phyloP scores from a whole-genome alignment of 2,888 invertebrate species.

The Lasius fuliginosus region DNA sequence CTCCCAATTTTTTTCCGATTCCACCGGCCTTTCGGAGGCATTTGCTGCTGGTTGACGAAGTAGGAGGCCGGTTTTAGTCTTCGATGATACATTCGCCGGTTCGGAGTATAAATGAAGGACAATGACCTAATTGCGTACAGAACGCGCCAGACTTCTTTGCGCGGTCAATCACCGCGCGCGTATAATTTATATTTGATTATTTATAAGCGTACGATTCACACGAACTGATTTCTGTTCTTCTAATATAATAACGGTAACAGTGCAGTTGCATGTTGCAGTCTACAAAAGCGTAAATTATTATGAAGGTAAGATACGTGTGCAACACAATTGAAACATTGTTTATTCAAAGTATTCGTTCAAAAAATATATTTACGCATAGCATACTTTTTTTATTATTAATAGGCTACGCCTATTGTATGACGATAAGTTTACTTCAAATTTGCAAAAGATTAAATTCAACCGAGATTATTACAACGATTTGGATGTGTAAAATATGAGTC shows the following conservation, averaged over 20 bases:
- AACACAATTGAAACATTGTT: not conserved
- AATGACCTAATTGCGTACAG: conserved; percentile 86
- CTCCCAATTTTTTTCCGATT: conserved; percentile 11
- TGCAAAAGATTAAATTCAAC: too few relatives aligned
- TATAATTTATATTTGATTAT: conserved; percentile 60
- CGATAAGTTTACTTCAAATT: not conserved
- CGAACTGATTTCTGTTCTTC: not conserved
- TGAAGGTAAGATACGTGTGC: conserved; percentile 36
- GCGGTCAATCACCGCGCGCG: conserved; percentile 77
- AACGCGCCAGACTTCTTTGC: conserved; percentile 83
- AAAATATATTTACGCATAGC: not conserved
- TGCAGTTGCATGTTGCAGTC: conserved; percentile 6
- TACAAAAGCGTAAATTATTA: conserved; percentile 22
- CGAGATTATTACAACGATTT: too few relatives aligned
- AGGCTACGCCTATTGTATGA: not conserved
- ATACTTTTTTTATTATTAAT: too few relatives aligned
- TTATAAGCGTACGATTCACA: conserved; percentile 25
- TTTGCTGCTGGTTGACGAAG: conserved; percentile 57
- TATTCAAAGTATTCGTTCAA: not conserved
- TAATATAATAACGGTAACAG: not conserved
- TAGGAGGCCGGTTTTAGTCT: conserved; percentile 70
- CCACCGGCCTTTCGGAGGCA: conserved; percentile 49
- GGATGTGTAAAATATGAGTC: too few relatives aligned
- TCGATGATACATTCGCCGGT: conserved; percentile 74
- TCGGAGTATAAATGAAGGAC: conserved; percentile 85